phyloP scores from a whole-genome alignment of 2,888 invertebrate genomes.

The Limenitis camilla region DNA sequence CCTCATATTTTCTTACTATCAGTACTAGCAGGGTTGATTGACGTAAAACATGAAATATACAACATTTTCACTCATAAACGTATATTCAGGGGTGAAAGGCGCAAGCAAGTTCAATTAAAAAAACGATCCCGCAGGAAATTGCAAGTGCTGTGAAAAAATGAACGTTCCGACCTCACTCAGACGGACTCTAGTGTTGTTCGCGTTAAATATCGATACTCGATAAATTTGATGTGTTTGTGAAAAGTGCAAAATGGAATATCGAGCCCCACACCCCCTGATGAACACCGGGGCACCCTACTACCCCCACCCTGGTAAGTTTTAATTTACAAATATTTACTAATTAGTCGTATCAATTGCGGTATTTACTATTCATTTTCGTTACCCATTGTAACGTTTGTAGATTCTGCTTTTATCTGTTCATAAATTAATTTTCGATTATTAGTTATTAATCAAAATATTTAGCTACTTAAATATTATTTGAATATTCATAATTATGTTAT shows the following conservation, averaged over 20 bases:
- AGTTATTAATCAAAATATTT: not conserved
- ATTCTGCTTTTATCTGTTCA: no score
- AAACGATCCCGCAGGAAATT: conserved; percentile 20
- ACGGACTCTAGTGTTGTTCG: conserved; percentile 37
- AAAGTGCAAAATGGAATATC: conserved; percentile 61
- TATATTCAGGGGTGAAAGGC: conserved; percentile 8
- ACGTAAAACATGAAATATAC: not conserved
- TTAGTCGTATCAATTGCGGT: conserved; percentile 4
- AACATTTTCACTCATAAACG: not conserved
- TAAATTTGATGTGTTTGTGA: conserved; percentile 31
- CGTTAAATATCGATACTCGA: conserved; percentile 10
- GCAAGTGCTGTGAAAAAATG: conserved; percentile 24
- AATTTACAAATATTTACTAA: conserved; percentile 1
- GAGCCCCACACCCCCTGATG: conserved; percentile 59
- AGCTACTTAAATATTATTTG: no score
- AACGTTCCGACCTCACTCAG: conserved; percentile 14
- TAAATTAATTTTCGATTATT: no score
- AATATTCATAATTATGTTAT: no score
- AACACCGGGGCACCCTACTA: conserved; percentile 60
- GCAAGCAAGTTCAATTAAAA: conserved; percentile 20
- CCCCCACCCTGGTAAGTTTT: conserved; percentile 56
- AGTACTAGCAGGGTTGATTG: not conserved
- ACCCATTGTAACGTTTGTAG: no score
- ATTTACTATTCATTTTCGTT: conserved; percentile 7
- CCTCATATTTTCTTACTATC: not conserved